phyloP scores from a whole-genome alignment of 2,797 vertebrate genomes.

The Thaleichthys pacificus region DNA sequence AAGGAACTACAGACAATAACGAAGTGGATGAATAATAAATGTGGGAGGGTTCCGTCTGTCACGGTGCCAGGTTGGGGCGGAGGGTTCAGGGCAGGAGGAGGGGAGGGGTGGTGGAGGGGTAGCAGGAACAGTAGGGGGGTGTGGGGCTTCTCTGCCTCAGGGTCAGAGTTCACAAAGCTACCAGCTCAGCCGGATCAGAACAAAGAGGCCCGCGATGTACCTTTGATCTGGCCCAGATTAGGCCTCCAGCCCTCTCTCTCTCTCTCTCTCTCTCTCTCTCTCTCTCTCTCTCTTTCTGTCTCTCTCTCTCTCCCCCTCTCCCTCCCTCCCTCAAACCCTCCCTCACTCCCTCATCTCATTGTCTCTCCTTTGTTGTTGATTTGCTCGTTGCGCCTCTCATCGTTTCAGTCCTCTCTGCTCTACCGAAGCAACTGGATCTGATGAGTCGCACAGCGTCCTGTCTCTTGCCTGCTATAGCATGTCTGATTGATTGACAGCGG shows the following conservation, averaged over 20 bases:
- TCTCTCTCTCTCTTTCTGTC: background rate
- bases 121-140: slow-evolving; percentile 26
- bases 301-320: background rate
- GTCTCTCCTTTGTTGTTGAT: background rate
- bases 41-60: slow-evolving; percentile 48
- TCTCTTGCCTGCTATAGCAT: background rate
- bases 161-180: slow-evolving; percentile 48
- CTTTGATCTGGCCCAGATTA: slow-evolving; percentile 42
- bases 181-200: slow-evolving; percentile 42
- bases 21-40: slow-evolving; percentile 58
- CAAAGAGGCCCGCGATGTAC: slow-evolving; percentile 35
- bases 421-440: background rate
- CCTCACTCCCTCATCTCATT: slow-evolving; percentile 7
- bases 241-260: slow-evolving; percentile 11
- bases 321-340: background rate
- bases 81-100: background rate
- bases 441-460: background rate
- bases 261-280: background rate
- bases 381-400: background rate
- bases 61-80: slow-evolving; percentile 41
- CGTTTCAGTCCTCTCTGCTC: background rate
- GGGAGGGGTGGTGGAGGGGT: background rate
- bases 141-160: slow-evolving; percentile 16
- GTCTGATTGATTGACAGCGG: background rate
- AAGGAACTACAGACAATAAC: slow-evolving; percentile 46